Conservation (phyloP, 2,113 vertebrate species). For the Archocentrus centrarchus region DNA sequence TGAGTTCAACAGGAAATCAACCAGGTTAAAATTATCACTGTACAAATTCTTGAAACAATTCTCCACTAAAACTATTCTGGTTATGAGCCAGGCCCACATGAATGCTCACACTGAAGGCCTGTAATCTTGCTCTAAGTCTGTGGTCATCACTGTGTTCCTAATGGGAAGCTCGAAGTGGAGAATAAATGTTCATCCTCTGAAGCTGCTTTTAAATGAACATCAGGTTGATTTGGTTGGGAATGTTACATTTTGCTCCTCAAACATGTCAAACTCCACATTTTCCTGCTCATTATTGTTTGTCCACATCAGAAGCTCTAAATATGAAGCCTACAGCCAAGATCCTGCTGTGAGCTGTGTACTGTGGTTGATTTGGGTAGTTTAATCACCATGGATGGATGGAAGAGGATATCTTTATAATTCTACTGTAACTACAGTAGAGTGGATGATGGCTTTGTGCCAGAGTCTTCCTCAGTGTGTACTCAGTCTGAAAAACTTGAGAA, state of each 20-base stretch:
- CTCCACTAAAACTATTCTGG: constrained; percentile 1
- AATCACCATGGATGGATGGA: no score
- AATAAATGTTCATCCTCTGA: neutral
- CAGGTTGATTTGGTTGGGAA: neutral
- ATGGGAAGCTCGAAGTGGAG: neutral
- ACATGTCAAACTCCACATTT: neutral
- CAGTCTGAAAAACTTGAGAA: no score
- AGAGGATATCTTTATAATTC: no score
- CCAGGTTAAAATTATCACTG: neutral
- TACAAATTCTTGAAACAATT: neutral
- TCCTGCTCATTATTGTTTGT: neutral
- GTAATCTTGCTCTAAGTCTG: neutral
- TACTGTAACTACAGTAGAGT: no score
- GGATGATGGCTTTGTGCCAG: no score
- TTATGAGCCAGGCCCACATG: neutral
- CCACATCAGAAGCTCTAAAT: neutral
- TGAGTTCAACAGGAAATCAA: neutral
- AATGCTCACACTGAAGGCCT: neutral
- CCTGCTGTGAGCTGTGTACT: neutral
- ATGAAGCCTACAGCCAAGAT: neutral
- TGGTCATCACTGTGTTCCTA: neutral
- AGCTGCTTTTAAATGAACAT: neutral
- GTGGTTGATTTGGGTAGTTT: no score
- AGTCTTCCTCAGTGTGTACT: neutral
- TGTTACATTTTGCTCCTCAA: neutral